Evolutionary conservation across 2,888 invertebrate genomes (phyloP).

Genomic region (Cacoxenus indagator): DNA sequence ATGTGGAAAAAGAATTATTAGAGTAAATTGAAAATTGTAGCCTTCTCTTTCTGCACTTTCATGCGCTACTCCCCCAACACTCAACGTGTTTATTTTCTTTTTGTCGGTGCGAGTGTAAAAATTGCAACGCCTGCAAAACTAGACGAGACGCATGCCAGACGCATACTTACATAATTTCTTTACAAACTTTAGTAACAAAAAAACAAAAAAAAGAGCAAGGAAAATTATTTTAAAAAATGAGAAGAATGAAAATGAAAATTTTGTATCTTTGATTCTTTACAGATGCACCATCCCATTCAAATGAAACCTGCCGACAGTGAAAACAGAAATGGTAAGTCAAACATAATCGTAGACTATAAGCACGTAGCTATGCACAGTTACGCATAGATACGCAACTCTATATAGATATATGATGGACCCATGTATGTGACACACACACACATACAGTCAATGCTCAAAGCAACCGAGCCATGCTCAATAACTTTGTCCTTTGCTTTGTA

Average conservation of each 20-base stretch:
- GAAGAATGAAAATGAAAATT: neutral
- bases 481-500: constrained; percentile 14
- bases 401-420: too few relatives aligned
- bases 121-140: neutral
- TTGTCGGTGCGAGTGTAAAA: neutral
- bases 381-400: constrained; percentile 9
- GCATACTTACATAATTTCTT: constrained; percentile 10
- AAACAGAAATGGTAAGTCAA: constrained; percentile 95
- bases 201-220: neutral
- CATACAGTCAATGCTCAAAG: neutral
- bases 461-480: neutral
- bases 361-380: neutral
- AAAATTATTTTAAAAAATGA: too few relatives aligned
- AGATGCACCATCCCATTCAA: constrained; percentile 99
- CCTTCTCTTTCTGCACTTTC: neutral
- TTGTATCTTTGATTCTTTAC: constrained; percentile 72
- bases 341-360: constrained; percentile 21
- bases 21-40: constrained; percentile 8
- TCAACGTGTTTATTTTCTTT: neutral
- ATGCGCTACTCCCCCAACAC: too few relatives aligned
- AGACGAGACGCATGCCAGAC: neutral
- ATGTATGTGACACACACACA: neutral
- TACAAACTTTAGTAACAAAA: constrained; percentile 3
- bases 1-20: neutral
- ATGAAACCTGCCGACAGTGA: constrained; percentile 99